Conservation (phyloP, 2,113 vertebrate species). For the Haplotaxodon microlepis region DNA sequence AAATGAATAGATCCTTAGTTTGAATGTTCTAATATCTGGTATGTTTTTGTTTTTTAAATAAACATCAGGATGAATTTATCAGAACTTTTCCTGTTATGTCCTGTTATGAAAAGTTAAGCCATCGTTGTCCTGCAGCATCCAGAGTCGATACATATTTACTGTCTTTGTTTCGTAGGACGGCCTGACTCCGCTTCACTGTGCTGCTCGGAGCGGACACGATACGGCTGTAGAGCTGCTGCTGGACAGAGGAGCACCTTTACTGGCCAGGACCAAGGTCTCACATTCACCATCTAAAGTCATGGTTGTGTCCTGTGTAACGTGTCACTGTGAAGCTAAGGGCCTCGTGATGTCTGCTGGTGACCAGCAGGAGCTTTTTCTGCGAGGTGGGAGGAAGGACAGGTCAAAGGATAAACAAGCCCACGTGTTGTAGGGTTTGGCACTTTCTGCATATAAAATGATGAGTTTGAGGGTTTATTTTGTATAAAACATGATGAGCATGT, state of each 20-base stretch:
- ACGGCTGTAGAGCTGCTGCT: slow-evolving; percentile 89
- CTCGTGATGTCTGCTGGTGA: neutral
- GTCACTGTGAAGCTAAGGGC: neutral
- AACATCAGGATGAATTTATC: neutral
- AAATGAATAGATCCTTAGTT: fast-evolving
- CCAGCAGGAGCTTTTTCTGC: neutral
- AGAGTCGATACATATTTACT: neutral
- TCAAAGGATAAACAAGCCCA: neutral
- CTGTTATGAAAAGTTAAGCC: neutral
- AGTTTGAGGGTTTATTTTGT: neutral
- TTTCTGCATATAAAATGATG: neutral
- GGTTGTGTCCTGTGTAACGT: neutral
- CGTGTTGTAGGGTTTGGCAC: fast-evolving
- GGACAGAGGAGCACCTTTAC: slow-evolving; percentile 88
- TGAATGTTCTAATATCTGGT: fast-evolving
- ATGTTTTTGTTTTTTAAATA: neutral
- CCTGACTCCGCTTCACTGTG: slow-evolving; percentile 93
- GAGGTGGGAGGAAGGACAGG: neutral
- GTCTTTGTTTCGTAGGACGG: slow-evolving; percentile 77
- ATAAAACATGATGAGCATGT: neutral
- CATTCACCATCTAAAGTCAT: neutral
- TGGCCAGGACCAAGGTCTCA: slow-evolving; percentile 91
- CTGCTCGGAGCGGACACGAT: slow-evolving; percentile 92
- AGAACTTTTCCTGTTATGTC: neutral
- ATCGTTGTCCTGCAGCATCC: neutral